Conservation (phyloP, 2,113 vertebrate genomes). For the Eupsittula cactorum region DNA sequence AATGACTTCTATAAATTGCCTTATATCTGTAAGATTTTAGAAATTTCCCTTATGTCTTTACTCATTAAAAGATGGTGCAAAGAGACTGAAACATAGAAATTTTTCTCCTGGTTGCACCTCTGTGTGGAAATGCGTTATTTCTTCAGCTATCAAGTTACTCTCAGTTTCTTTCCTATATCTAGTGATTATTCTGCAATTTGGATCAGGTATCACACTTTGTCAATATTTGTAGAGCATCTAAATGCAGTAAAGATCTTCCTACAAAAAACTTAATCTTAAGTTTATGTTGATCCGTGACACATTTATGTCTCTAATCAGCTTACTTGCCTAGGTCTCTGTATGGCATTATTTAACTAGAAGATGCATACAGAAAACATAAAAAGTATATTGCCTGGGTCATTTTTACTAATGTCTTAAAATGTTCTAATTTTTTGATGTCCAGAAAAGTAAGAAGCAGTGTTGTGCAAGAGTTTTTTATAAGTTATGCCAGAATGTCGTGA, state of each 20-base stretch:
- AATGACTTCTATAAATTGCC: background rate
- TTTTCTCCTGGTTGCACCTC: background rate
- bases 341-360: slow-evolving; percentile 44
- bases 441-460: background rate
- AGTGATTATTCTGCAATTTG: background rate
- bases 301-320: slow-evolving; percentile 36
- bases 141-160: background rate
- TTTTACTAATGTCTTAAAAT: background rate
- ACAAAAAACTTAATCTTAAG: background rate
- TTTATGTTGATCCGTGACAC: slow-evolving; percentile 27
- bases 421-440: background rate
- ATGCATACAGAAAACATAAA: background rate
- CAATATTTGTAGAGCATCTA: slow-evolving; percentile 20
- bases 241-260: background rate
- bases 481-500: background rate
- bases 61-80: background rate
- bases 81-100: background rate
- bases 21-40: background rate
- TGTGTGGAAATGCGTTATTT: background rate
- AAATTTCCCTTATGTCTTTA: background rate
- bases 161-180: background rate
- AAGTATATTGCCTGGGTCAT: background rate
- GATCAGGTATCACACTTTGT: slow-evolving; percentile 26
- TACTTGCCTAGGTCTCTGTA: background rate
- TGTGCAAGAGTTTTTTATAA: background rate